A percentile compares a stretch with the other conserved stretches of the same genome.
Conservation (phyloP, 35 echinoderm and acorn worm genomes). For the Eucidaris tribuloides region DNA sequence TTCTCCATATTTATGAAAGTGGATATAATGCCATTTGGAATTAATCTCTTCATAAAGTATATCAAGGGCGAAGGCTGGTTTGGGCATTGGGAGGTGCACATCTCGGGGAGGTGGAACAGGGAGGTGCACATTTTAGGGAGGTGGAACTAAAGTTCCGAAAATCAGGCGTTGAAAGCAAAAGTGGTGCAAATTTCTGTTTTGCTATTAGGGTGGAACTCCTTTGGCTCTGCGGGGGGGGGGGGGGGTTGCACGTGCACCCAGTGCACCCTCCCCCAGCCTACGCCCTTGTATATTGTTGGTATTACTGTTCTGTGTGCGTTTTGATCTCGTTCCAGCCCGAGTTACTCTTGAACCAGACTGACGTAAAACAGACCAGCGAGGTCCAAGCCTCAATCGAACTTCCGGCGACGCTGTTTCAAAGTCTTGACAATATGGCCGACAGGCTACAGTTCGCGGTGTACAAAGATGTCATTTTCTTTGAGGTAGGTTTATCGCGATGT, state of each 20-base stretch:
- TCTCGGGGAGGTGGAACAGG: no score
- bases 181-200: no score
- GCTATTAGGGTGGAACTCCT: no score
- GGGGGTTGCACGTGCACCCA: no score
- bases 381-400: slow-evolving; percentile 23
- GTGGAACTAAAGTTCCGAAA: no score
- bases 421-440: not conserved
- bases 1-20: not conserved
- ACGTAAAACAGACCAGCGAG: not conserved
- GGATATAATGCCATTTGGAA: not conserved
- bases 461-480: slow-evolving; percentile 48
- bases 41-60: not conserved
- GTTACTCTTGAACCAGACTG: not conserved
- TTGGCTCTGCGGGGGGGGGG: no score
- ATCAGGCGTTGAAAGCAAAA: no score
- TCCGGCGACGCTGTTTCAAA: slow-evolving; percentile 27
- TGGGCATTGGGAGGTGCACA: no score
- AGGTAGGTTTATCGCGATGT: not conserved
- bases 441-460: slow-evolving; percentile 44
- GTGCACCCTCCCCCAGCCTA: no score
- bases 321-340: not conserved
- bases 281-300: no score
- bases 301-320: not conserved
- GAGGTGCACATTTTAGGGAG: no score
- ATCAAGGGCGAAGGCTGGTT: no score